Conservation (phyloP, 1,140 invertebrate genomes). For the Pemphigus obesinymphae region DNA sequence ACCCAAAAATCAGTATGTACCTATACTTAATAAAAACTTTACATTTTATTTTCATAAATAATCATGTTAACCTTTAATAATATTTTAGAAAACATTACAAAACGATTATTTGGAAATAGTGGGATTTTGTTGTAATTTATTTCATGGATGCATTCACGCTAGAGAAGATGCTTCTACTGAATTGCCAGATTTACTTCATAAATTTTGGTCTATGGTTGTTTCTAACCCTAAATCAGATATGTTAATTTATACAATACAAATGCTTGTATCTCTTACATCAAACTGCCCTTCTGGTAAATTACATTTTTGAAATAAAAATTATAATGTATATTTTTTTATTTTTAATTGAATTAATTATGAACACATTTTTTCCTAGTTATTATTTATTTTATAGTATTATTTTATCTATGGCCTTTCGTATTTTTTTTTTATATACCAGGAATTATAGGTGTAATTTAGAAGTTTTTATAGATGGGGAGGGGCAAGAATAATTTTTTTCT, state of each 20-base stretch:
- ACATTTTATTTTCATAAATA: not conserved
- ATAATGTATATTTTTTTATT: too few species aligned
- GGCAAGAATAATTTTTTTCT: too few species aligned
- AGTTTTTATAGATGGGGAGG: too few species aligned
- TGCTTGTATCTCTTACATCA: conserved; percentile 19
- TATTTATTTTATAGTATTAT: too few species aligned
- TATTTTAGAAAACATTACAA: conserved; percentile 13
- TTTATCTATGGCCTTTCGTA: too few species aligned
- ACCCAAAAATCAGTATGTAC: conserved; percentile 1
- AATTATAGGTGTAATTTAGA: too few species aligned
- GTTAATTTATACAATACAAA: conserved; percentile 14
- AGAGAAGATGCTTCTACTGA: not conserved
- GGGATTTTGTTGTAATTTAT: conserved; percentile 14
- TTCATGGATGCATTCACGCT: not conserved
- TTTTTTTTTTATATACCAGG: too few species aligned
- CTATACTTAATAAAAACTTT: not conserved
- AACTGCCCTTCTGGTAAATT: conserved; percentile 19
- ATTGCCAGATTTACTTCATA: conserved; percentile 29
- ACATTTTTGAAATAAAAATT: too few species aligned
- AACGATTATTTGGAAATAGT: conserved; percentile 21
- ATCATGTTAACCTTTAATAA: not conserved
- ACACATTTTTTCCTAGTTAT: too few species aligned
- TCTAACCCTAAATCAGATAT: not conserved
- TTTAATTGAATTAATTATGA: too few species aligned
- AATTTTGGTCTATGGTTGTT: conserved; percentile 13